A percentile compares a stretch with the other conserved stretches of the same genome.
These are phyloP conservation scores for Hesperophylax magnus DNA, from an alignment of 1,140 invertebrate genomes.

Conservation along the genomic window DNA sequence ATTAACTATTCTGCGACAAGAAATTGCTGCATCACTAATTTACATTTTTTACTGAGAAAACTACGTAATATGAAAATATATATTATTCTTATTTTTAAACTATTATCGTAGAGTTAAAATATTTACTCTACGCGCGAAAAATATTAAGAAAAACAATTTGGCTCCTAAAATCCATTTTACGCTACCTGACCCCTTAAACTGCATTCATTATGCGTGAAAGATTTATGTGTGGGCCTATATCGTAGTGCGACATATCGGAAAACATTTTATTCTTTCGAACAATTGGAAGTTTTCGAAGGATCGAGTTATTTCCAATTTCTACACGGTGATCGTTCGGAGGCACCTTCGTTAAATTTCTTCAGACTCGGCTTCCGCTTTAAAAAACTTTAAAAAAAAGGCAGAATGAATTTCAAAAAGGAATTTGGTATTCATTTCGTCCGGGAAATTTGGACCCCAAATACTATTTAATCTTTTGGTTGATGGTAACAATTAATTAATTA, in stretches of 20 bases:
- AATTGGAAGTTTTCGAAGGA: background rate
- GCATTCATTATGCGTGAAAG: no score
- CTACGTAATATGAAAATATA: no score
- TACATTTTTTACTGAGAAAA: no score
- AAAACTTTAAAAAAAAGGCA: background rate
- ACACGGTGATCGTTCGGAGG: background rate
- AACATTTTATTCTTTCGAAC: background rate
- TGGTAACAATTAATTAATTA: slow-evolving; percentile 16
- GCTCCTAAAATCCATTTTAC: no score
- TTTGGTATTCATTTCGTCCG: slow-evolving; percentile 14
- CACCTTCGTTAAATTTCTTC: slow-evolving; percentile 53
- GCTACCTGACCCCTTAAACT: no score
- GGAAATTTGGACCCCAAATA: slow-evolving; percentile 39
- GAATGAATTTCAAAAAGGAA: slow-evolving; percentile 34
- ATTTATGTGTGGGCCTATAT: no score
- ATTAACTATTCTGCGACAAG: no score
- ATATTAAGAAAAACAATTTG: no score
- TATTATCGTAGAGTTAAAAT: no score
- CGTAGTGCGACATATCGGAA: slow-evolving; percentile 5
- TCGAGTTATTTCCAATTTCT: slow-evolving; percentile 10
- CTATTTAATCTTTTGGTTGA: slow-evolving; percentile 16
- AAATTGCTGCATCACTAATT: no score
- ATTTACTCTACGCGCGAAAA: no score
- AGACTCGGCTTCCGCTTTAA: background rate
- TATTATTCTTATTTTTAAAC: no score